Base-by-base conservation (phyloP, 2,113 vertebrate species). In the Coracopsis vasa region DNA sequence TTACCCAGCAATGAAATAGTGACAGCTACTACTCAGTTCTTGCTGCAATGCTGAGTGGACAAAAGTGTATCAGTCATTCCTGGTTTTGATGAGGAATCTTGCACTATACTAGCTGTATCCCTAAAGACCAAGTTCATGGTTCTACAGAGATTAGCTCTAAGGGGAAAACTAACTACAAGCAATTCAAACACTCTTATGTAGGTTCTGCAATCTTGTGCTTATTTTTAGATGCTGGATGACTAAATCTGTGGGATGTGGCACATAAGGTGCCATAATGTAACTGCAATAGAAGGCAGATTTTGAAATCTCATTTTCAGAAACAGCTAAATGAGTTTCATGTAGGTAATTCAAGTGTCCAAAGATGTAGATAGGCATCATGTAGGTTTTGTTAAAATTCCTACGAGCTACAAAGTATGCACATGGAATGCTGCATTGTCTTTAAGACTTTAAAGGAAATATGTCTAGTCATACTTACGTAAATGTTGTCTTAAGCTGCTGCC, bases 191-290 rank as follows among this genome's bases (percentile, higher is more conserved):
- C 29, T 47, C 24, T 58, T 24, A 42, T 2, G 8, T 25, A 45
- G 64, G n/a, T 93, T 90, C 71, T 90, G 82, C 60, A 74, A 42
- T 60, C 48, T 73, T 18, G 12, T 31, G 44, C 37, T 42, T 85
- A 90, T 85, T 91, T 93, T 95, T 96, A 95, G 85, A 71, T 47
- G 16, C 24, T 70, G 64, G 41, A 80, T 96, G 93, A 96, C 93
- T 94, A 90, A 88, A 93, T 33, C 88, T 88, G 90, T 92, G 85
- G 92, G 93, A 92, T 71, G 79, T 83, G 74, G 54, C 88, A 93
- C 39, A 83, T 33, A 80, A 83, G 79, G 75, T 85, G 74, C 71
- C 25, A 73, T 39, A 73, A 83, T 45, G 33, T 61, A 93, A 80
- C 54, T 88, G 79, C 75, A 88, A 39, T 39, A 91, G 56, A 77